Evolutionary conservation across 2,888 invertebrate genomes (phyloP).

Genomic region (Trichogramma evanescens): DNA sequence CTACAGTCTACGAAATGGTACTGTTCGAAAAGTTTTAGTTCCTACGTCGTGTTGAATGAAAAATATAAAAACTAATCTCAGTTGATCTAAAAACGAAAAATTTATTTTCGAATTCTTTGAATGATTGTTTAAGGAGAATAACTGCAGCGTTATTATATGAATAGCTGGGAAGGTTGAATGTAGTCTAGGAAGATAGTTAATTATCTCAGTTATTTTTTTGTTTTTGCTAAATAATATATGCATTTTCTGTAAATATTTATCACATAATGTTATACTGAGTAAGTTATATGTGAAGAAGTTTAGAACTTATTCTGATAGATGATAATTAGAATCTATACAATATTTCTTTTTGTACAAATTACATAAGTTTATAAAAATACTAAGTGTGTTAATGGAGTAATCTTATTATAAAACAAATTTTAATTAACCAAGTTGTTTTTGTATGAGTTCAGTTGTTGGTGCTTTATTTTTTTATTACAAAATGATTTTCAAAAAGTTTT

Average conservation of each 20-base stretch:
- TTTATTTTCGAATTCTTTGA: too few relatives aligned
- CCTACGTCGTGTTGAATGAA: constrained; percentile 25
- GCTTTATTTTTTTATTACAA: too few relatives aligned
- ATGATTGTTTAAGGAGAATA: too few relatives aligned
- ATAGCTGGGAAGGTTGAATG: too few relatives aligned
- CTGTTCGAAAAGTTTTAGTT: neutral
- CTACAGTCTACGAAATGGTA: too few relatives aligned
- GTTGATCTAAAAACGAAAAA: constrained; percentile 11
- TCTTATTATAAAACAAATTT: too few relatives aligned
- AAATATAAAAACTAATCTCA: neutral
- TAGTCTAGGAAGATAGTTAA: too few relatives aligned
- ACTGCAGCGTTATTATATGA: too few relatives aligned
- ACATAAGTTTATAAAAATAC: neutral
- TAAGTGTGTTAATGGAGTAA: neutral
- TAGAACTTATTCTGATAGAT: constrained; percentile 10
- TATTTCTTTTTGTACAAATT: constrained; percentile 23
- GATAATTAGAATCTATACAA: constrained; percentile 14
- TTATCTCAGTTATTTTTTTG: constrained; percentile 12
- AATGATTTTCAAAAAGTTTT: too few relatives aligned
- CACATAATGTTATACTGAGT: constrained; percentile 8
- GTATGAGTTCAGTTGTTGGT: too few relatives aligned
- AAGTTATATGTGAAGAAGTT: constrained; percentile 13
- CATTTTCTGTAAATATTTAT: constrained; percentile 23
- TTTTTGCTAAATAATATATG: constrained; percentile 12
- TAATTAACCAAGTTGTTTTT: too few relatives aligned